Conservation (phyloP, 2,888 invertebrate species). For the Stenurella melanura region DNA sequence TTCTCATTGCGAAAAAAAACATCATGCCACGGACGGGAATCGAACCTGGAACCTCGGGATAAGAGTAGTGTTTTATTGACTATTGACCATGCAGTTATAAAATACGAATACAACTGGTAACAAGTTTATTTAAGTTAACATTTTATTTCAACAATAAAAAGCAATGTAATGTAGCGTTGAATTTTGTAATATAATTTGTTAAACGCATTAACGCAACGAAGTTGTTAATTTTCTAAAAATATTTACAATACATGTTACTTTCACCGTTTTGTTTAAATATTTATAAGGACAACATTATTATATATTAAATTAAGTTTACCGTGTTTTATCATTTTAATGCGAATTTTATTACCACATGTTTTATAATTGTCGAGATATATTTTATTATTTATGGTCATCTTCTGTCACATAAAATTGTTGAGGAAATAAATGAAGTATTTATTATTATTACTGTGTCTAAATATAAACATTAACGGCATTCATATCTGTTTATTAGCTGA, state of each 20-base stretch:
- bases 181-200: too few species aligned
- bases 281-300: neutral
- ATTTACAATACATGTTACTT: neutral
- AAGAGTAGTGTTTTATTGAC: too few species aligned
- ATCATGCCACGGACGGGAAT: too few species aligned
- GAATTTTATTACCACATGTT: neutral
- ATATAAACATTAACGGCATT: neutral
- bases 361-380: slow-evolving; percentile 1
- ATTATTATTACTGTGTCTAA: neutral
- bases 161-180: too few species aligned
- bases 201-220: too few species aligned
- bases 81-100: too few species aligned
- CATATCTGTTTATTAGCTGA: neutral
- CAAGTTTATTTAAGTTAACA: too few species aligned
- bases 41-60: too few species aligned
- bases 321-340: neutral
- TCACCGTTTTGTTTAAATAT: neutral
- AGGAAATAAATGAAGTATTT: neutral
- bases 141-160: too few species aligned
- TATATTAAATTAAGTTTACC: neutral
- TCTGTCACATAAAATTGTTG: neutral
- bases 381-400: neutral
- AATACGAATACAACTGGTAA: too few species aligned
- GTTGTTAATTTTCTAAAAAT: too few species aligned
- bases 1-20: too few species aligned